phyloP scores from a whole-genome alignment of 1,140 invertebrate species.

The Branchinecta lindahli region DNA sequence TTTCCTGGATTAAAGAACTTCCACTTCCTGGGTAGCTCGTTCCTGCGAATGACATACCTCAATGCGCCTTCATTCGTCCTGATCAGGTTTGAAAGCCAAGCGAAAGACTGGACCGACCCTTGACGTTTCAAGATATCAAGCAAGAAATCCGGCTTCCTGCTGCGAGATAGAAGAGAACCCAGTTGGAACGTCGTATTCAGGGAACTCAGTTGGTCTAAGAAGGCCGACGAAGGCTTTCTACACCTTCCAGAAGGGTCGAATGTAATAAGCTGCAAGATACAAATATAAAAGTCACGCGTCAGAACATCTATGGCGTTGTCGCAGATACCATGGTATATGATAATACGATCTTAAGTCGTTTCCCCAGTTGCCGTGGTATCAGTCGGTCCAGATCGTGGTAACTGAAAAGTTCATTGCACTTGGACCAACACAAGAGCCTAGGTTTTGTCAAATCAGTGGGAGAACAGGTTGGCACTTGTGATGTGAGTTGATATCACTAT shows the following conservation, averaged over 20 bases:
- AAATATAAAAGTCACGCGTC: neutral
- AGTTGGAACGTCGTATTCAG: constrained; percentile 62
- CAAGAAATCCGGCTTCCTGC: constrained; percentile 76
- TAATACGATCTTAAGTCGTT: too few relatives aligned
- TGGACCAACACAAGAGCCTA: too few relatives aligned
- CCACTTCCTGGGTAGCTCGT: too few relatives aligned
- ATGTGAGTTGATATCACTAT: too few relatives aligned
- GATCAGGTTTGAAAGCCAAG: constrained; percentile 87
- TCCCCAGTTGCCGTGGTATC: too few relatives aligned
- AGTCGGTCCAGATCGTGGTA: too few relatives aligned
- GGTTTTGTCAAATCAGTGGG: too few relatives aligned
- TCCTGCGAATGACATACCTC: constrained; percentile 30
- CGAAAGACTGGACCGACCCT: constrained; percentile 74
- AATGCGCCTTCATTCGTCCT: constrained; percentile 76
- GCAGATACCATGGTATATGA: too few relatives aligned
- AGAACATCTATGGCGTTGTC: too few relatives aligned
- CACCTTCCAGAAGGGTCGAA: constrained; percentile 69
- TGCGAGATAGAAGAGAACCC: constrained; percentile 77
- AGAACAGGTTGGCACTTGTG: too few relatives aligned
- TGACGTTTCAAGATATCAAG: constrained; percentile 70
- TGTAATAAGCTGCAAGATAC: constrained; percentile 41
- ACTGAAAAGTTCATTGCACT: too few relatives aligned
- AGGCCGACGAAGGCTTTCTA: constrained; percentile 52
- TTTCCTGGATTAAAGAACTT: too few relatives aligned
- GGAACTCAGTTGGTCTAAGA: constrained; percentile 63